Conservation (phyloP, 2,113 vertebrate species). For the Chelonoidis abingdonii region DNA sequence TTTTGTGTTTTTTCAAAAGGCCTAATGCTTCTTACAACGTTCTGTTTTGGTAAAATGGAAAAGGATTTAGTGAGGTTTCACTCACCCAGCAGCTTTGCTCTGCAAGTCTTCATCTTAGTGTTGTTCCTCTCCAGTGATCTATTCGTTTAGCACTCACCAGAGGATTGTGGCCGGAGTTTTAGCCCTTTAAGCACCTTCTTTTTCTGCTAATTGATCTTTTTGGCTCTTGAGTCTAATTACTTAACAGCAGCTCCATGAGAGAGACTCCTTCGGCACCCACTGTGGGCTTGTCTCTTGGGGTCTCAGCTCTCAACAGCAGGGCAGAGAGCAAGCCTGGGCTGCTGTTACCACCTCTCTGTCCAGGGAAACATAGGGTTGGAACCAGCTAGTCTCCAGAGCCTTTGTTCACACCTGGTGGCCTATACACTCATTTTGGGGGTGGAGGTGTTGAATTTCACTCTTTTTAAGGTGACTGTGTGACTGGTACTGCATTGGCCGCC, state of each 20-base stretch:
- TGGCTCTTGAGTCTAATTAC: neutral
- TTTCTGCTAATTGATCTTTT: neutral
- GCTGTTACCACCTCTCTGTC: neutral
- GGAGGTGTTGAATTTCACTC: neutral
- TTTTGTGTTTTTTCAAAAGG: neutral
- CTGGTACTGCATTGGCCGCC: neutral
- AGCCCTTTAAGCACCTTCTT: neutral
- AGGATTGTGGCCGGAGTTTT: neutral
- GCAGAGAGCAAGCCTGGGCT: slow-evolving; percentile 22
- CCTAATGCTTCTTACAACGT: neutral
- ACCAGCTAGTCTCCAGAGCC: neutral
- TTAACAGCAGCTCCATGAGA: neutral
- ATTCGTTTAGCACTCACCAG: neutral
- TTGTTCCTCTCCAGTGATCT: neutral
- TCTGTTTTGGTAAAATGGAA: neutral
- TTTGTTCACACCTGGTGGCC: neutral
- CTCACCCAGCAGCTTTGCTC: neutral
- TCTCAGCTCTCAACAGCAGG: neutral
- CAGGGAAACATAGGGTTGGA: neutral
- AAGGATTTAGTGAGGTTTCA: neutral
- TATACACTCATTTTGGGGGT: neutral
- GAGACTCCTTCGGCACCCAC: neutral
- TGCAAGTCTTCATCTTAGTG: neutral
- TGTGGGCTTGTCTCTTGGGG: neutral
- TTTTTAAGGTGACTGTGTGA: neutral